Evolutionary conservation across 2,113 vertebrate genomes (phyloP).

Genomic region (Engraulis encrasicolus): DNA sequence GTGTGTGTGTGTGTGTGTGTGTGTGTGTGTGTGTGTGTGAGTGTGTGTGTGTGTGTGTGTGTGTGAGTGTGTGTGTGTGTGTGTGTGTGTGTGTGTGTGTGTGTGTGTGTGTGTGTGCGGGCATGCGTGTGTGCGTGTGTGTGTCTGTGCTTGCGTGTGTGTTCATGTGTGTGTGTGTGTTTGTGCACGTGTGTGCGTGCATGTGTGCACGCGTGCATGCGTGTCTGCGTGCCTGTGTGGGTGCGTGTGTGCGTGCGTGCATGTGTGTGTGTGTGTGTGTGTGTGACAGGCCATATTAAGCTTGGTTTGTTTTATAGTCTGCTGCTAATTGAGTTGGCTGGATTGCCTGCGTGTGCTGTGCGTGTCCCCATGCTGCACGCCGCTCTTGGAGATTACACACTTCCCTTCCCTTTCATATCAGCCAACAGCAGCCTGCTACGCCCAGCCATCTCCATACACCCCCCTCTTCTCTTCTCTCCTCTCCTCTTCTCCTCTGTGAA

Average conservation of each 20-base stretch:
- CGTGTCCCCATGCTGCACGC: too few species aligned
- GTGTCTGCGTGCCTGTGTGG: background rate
- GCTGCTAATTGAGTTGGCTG: conserved; percentile 72
- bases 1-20: background rate
- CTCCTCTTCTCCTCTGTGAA: conserved; percentile 25
- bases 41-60: too few species aligned
- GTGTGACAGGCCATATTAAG: conserved; percentile 66
- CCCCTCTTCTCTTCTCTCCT: conserved; percentile 10
- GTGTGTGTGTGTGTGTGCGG: conserved; percentile 23
- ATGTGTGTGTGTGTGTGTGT: background rate
- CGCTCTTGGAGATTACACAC: conserved; percentile 68
- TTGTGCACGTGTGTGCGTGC: background rate
- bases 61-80: background rate
- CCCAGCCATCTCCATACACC: conserved; percentile 34
- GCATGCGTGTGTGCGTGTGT: background rate
- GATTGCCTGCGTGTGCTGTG: conserved; percentile 59
- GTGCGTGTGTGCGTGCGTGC: too few species aligned
- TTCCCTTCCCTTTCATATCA: conserved; percentile 73
- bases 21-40: background rate
- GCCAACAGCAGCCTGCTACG: background rate
- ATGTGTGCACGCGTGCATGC: background rate
- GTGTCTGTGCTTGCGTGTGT: conserved; percentile 37
- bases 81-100: background rate
- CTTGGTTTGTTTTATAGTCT: conserved; percentile 73
- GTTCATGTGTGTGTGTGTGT: conserved; percentile 34